Evolutionary conservation across 2,113 vertebrate species (phyloP).

Genomic region (Sarotherodon lohbergeri): DNA sequence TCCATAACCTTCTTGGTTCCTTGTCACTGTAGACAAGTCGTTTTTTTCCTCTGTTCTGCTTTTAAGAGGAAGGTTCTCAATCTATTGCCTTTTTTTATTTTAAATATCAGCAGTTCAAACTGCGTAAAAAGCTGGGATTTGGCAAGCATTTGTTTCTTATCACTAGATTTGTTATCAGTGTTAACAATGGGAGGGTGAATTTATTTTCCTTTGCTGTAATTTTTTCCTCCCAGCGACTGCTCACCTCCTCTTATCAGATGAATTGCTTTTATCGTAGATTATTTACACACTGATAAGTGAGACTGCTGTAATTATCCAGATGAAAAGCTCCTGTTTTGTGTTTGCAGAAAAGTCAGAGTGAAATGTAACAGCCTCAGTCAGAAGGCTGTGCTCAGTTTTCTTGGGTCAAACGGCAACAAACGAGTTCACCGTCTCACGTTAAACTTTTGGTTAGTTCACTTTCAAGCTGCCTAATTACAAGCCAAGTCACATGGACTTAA

Average conservation of each 20-base stretch:
- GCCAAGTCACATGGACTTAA: conserved; percentile 25
- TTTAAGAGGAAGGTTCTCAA: background rate
- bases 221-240: background rate
- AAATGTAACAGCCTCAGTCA: background rate
- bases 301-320: background rate
- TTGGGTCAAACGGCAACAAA: background rate
- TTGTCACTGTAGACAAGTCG: background rate
- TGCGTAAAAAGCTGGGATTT: background rate
- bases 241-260: background rate
- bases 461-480: background rate
- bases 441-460: background rate
- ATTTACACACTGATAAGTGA: background rate
- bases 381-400: background rate
- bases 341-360: background rate
- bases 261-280: background rate
- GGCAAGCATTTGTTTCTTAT: background rate
- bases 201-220: background rate
- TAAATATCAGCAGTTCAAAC: background rate
- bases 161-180: background rate
- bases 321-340: background rate
- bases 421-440: background rate
- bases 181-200: background rate
- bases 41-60: background rate
- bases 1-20: background rate
- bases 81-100: background rate